Evolutionary conservation across 2,797 vertebrate species (phyloP).

Genomic region (Alosa sapidissima): DNA sequence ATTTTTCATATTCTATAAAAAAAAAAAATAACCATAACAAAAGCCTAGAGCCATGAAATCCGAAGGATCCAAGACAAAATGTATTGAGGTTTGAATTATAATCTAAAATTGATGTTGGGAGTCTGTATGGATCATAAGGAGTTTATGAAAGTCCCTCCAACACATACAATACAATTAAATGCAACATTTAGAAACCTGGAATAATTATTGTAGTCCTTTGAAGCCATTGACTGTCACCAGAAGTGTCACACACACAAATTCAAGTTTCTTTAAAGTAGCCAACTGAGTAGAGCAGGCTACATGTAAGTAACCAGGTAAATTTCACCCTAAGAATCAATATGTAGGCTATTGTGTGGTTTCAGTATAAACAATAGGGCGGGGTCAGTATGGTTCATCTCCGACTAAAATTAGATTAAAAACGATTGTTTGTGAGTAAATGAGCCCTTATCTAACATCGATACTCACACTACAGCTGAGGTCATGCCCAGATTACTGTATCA

Average conservation of each 20-base stretch:
- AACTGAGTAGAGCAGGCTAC: background rate
- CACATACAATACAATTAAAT: too few relatives aligned
- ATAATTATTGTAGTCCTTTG: background rate
- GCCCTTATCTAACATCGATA: constrained; percentile 30
- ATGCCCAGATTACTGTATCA: constrained; percentile 42
- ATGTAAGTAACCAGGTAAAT: background rate
- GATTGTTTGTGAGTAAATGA: background rate
- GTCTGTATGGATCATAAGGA: too few relatives aligned
- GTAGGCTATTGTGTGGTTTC: background rate
- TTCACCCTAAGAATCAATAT: too few relatives aligned
- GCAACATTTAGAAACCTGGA: background rate
- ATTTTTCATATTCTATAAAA: too few relatives aligned
- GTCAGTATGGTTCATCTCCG: background rate
- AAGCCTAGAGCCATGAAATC: too few relatives aligned
- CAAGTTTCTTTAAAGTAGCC: background rate
- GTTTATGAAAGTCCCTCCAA: too few relatives aligned
- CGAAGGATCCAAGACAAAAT: too few relatives aligned
- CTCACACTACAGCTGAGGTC: constrained; percentile 27
- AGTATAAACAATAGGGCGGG: background rate
- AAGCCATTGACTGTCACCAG: background rate
- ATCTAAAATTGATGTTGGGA: too few relatives aligned
- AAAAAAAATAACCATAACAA: too few relatives aligned
- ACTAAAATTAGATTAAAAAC: background rate
- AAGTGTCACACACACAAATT: background rate
- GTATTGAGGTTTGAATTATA: too few relatives aligned